Evolutionary conservation across 2,113 vertebrate species (phyloP).

Genomic region (Petromus typicus): DNA sequence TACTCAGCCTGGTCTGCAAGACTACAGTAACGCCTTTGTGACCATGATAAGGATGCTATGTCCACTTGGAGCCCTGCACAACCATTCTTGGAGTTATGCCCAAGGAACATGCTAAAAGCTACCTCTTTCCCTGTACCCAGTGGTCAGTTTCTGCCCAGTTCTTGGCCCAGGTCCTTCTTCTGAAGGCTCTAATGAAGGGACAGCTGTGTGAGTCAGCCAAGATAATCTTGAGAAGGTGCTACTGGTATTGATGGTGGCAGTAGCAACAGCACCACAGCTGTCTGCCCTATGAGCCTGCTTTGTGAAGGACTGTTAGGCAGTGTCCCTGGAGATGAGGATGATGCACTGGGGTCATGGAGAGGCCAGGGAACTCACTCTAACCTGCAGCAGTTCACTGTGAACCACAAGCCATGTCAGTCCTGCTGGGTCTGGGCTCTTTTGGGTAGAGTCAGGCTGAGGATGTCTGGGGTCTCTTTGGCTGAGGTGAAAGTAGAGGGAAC

Average conservation of each 20-base stretch:
- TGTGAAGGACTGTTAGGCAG: neutral
- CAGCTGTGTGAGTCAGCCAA: no score
- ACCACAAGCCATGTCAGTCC: rapidly evolving
- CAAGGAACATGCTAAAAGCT: no score
- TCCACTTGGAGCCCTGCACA: no score
- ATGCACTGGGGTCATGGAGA: neutral
- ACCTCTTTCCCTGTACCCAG: no score
- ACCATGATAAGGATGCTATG: no score
- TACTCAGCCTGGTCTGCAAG: no score
- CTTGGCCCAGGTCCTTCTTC: neutral
- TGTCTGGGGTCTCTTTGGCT: neutral
- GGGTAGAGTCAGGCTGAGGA: neutral
- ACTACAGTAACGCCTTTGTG: no score
- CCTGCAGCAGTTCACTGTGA: no score
- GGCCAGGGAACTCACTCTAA: neutral
- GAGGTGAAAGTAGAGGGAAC: neutral
- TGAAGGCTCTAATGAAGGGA: neutral
- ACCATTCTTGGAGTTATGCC: no score
- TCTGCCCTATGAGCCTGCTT: neutral
- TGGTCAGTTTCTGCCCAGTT: rapidly evolving
- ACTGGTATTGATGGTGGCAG: neutral
- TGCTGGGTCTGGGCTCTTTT: neutral
- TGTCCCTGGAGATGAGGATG: no score
- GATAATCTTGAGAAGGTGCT: neutral
- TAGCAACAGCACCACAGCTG: neutral